Percentiles rank a stretch among this genome's conserved stretches.
Evolutionary conservation across 2,888 invertebrate genomes (phyloP).

Genomic region (Mycalesis mineus): DNA sequence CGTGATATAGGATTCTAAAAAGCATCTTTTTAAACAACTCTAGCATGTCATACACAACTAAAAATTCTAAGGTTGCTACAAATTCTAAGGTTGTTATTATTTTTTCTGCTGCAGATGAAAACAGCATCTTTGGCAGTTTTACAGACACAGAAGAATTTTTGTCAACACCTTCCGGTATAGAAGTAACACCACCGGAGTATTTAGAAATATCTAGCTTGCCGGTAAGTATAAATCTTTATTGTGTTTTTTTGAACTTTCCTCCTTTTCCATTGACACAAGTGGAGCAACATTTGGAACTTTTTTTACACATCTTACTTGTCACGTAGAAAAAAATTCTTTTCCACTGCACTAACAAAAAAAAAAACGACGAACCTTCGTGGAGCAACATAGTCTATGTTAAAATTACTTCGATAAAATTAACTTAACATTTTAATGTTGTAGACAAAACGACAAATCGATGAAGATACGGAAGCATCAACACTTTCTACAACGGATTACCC

Average conservation of each 20-base stretch:
- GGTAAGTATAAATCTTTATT: slow-evolving; percentile 33
- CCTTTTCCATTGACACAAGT: too few species aligned
- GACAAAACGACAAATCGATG: slow-evolving; percentile 49
- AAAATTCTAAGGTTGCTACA: not conserved
- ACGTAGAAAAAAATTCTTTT: too few species aligned
- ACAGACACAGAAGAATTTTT: slow-evolving; percentile 47
- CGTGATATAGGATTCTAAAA: too few species aligned
- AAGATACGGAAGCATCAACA: slow-evolving; percentile 41
- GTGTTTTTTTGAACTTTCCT: too few species aligned
- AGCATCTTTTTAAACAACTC: too few species aligned
- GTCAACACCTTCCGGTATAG: slow-evolving; percentile 37
- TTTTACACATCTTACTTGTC: too few species aligned
- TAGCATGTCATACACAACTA: too few species aligned
- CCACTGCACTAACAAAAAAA: too few species aligned
- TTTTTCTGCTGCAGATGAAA: slow-evolving; percentile 55
- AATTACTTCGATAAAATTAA: not conserved
- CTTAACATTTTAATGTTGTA: slow-evolving; percentile 34
- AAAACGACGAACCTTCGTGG: too few species aligned
- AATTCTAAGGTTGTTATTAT: too few species aligned
- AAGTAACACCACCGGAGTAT: slow-evolving; percentile 32
- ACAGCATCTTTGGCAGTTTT: slow-evolving; percentile 68
- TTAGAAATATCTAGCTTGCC: slow-evolving; percentile 44
- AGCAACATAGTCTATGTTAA: too few species aligned
- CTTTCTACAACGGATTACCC: slow-evolving; percentile 57
- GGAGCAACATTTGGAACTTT: too few species aligned